A percentile compares a stretch with the other conserved stretches of the same genome.
Evolutionary conservation across 2,797 vertebrate species (phyloP).

Genomic region (Periophthalmus magnuspinnatus): DNA sequence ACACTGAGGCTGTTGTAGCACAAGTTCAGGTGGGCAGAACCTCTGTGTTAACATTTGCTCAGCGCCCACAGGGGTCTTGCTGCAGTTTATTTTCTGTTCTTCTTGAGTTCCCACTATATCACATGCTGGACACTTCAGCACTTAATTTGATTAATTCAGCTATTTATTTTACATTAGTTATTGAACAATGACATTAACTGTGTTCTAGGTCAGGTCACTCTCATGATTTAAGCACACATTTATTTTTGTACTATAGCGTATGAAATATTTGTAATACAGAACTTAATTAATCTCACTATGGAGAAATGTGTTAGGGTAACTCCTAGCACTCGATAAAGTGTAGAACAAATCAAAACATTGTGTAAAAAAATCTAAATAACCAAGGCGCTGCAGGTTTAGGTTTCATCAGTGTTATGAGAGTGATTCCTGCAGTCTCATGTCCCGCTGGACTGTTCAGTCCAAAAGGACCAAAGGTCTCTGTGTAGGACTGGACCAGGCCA

Average conservation of each 20-base stretch:
- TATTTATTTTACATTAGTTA: conserved; percentile 4
- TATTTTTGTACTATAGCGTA: neutral
- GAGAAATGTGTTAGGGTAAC: neutral
- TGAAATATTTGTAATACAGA: neutral
- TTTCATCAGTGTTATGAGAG: neutral
- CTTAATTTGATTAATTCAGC: conserved; percentile 1
- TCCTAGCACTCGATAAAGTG: neutral
- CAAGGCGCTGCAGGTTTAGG: neutral
- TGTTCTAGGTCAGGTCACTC: neutral
- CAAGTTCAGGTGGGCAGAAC: conserved; percentile 30
- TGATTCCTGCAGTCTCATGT: conserved; percentile 24
- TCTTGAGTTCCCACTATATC: conserved; percentile 22
- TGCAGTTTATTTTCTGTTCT: conserved; percentile 48
- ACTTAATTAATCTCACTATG: neutral
- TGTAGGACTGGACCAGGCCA: conserved; percentile 22
- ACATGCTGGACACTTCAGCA: conserved; percentile 5
- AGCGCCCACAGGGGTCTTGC: conserved; percentile 40
- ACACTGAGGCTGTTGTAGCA: conserved; percentile 1
- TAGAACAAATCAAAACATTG: neutral
- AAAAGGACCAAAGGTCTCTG: neutral
- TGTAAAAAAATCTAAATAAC: neutral
- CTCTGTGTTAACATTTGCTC: conserved; percentile 47
- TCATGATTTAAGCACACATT: neutral
- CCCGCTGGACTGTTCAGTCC: too few relatives aligned
- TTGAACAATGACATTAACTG: conserved; percentile 3